A percentile compares a stretch with the other conserved stretches of the same genome.
Evolutionary conservation across 2,797 vertebrate genomes (phyloP).

Genomic region (Discoglossus pictus): DNA sequence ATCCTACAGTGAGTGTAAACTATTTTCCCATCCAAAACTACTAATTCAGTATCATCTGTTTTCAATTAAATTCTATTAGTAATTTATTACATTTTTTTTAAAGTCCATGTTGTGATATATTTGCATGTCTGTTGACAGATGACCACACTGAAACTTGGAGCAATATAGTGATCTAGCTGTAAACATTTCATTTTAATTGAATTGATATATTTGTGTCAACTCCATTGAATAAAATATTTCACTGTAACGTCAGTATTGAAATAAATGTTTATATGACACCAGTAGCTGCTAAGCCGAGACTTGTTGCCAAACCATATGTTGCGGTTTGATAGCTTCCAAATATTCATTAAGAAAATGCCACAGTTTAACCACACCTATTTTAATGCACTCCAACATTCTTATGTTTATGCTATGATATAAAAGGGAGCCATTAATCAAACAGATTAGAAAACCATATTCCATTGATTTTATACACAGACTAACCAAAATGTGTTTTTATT

Average conservation of each 20-base stretch:
- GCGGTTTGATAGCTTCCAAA: slow-evolving; percentile 17
- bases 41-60: not conserved
- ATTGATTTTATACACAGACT: too few relatives aligned
- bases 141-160: slow-evolving; percentile 1
- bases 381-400: slow-evolving; percentile 6
- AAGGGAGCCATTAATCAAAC: slow-evolving; percentile 9
- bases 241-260: slow-evolving; percentile 10
- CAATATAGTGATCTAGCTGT: not conserved
- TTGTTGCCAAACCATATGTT: slow-evolving; percentile 35
- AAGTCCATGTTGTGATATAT: not conserved
- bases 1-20: too few relatives aligned
- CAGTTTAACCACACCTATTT: slow-evolving; percentile 27
- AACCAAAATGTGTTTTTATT: too few relatives aligned
- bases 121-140: not conserved
- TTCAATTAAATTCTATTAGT: not conserved
- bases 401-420: slow-evolving; percentile 28
- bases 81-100: too few relatives aligned
- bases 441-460: too few relatives aligned
- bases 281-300: slow-evolving; percentile 10
- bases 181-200: not conserved
- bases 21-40: too few relatives aligned
- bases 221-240: slow-evolving; percentile 1
- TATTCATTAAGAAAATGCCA: slow-evolving; percentile 8
- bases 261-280: slow-evolving; percentile 41
- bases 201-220: not conserved